Evolutionary conservation across 2,797 vertebrate species (phyloP).

Genomic region (Carapus acus): DNA sequence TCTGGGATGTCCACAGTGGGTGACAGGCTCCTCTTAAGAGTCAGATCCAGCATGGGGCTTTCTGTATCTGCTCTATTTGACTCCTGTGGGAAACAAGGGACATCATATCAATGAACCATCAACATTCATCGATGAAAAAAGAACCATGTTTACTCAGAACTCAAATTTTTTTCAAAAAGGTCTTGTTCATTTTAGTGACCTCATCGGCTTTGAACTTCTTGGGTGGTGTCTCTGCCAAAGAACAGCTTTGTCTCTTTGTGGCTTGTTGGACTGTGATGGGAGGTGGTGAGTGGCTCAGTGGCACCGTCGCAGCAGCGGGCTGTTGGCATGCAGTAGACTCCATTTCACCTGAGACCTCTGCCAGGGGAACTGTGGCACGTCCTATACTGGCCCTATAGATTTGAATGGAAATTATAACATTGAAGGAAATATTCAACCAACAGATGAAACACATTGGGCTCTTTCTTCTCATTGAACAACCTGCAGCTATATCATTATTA

Average conservation of each 20-base stretch:
- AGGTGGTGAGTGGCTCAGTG: conserved; percentile 69
- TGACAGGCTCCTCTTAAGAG: conserved; percentile 69
- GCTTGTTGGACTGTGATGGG: conserved; percentile 65
- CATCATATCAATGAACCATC: background rate
- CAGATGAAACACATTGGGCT: too few species aligned
- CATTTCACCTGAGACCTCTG: conserved; percentile 1
- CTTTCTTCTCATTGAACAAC: too few species aligned
- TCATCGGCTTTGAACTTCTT: conserved; percentile 76
- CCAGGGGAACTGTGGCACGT: background rate
- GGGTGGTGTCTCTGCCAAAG: conserved; percentile 63
- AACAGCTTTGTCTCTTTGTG: conserved; percentile 70
- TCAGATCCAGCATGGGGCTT: conserved; percentile 63
- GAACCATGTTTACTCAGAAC: background rate
- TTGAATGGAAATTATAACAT: background rate
- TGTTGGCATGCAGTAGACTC: conserved; percentile 2
- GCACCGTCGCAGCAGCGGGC: conserved; percentile 41
- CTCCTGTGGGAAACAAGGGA: background rate
- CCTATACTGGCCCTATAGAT: background rate
- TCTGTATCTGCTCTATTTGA: conserved; percentile 38
- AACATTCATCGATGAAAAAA: background rate
- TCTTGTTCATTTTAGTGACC: conserved; percentile 47
- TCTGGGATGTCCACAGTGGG: conserved; percentile 66
- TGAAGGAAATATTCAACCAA: background rate
- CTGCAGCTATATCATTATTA: too few species aligned
- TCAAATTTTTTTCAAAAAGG: background rate